Conservation (phyloP, 2,888 invertebrate species). For the Tetragonula carbonaria region DNA sequence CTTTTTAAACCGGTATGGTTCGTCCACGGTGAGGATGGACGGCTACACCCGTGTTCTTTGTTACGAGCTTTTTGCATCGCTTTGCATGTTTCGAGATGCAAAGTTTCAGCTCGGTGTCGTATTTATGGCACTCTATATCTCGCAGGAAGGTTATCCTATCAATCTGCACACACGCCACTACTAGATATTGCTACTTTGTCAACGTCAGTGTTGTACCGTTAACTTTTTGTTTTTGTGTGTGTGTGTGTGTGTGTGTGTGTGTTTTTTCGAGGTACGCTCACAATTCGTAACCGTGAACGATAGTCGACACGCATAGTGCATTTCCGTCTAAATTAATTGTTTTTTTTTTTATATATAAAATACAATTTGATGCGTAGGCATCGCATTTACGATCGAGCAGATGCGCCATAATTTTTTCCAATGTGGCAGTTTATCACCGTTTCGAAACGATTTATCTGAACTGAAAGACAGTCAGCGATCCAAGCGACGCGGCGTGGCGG, state of each 20-base stretch:
- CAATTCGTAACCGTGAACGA: slow-evolving; percentile 41
- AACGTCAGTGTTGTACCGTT: slow-evolving; percentile 46
- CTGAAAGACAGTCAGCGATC: neutral
- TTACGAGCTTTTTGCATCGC: slow-evolving; percentile 56
- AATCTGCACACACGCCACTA: slow-evolving; percentile 61
- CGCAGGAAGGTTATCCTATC: slow-evolving; percentile 57
- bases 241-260: no score
- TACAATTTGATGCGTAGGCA: slow-evolving; percentile 13
- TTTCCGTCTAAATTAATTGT: slow-evolving; percentile 10
- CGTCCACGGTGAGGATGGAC: neutral
- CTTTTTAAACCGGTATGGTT: slow-evolving; percentile 48
- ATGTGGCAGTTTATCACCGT: neutral
- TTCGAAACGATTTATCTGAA: neutral
- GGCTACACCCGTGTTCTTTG: slow-evolving; percentile 60
- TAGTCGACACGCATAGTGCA: neutral
- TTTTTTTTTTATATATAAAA: slow-evolving; percentile 11
- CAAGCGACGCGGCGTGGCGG: no score
- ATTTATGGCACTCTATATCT: slow-evolving; percentile 58
- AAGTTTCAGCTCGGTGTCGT: slow-evolving; percentile 54
- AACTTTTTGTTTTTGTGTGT: slow-evolving; percentile 14
- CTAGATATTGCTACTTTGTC: slow-evolving; percentile 61
- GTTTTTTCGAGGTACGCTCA: slow-evolving; percentile 9
- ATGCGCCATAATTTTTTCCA: neutral
- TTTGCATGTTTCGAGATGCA: slow-evolving; percentile 67
- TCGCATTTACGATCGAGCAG: slow-evolving; percentile 8